Percentiles rank a stretch among this genome's conserved stretches.
phyloP scores from a whole-genome alignment of 1,140 invertebrate species.

The Bombus cullumanus region DNA sequence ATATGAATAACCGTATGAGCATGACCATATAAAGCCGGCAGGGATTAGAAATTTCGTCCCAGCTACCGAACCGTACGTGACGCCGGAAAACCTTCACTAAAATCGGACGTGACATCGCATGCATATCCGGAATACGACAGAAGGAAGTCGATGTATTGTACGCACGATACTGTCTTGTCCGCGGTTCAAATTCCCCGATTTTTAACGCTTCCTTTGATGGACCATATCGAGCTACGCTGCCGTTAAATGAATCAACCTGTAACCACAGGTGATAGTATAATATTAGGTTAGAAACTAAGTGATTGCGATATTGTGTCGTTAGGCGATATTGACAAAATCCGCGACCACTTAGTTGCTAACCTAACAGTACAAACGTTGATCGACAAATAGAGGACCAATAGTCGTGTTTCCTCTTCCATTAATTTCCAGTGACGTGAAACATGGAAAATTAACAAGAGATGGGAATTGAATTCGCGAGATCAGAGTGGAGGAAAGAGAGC shows the following conservation, averaged over 20 bases:
- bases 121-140: slow-evolving; percentile 74
- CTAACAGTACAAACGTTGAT: neutral
- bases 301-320: too few relatives aligned
- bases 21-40: slow-evolving; percentile 58
- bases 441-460: neutral
- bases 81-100: slow-evolving; percentile 70
- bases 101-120: slow-evolving; percentile 79
- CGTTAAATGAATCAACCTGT: neutral
- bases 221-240: neutral
- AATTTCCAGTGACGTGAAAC: neutral
- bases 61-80: slow-evolving; percentile 70
- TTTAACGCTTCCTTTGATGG: slow-evolving; percentile 19
- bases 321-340: too few relatives aligned
- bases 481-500: neutral
- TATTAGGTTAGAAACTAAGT: too few relatives aligned
- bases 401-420: slow-evolving; percentile 37
- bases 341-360: too few relatives aligned
- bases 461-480: too few relatives aligned
- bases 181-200: slow-evolving; percentile 68
- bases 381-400: slow-evolving; percentile 22
- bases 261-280: neutral
- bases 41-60: slow-evolving; percentile 62
- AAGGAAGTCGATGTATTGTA: slow-evolving; percentile 77
- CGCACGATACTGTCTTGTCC: slow-evolving; percentile 59
- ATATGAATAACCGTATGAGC: slow-evolving; percentile 38